A percentile compares a stretch with the other conserved stretches of the same genome.
Conservation (phyloP, 2,797 vertebrate species). For the Myotis pilosus region DNA sequence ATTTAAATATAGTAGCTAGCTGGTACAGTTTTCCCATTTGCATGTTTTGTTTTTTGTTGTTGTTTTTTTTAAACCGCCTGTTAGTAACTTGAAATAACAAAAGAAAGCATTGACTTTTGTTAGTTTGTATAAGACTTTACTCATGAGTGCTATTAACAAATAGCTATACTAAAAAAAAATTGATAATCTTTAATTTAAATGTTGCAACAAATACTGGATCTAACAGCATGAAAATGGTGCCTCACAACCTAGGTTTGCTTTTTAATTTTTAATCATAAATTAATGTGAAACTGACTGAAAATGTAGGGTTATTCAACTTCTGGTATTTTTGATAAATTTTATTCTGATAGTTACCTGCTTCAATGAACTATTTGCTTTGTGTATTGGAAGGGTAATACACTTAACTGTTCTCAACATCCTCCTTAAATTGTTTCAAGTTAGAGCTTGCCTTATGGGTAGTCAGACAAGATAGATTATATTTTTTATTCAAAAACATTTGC, state of each 20-base stretch:
- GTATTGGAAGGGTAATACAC: not conserved
- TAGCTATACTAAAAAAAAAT: conserved; percentile 47
- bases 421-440: conserved; percentile 33
- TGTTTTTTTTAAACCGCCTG: not conserved
- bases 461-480: not conserved
- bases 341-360: not conserved
- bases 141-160: conserved; percentile 43
- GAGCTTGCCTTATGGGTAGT: not conserved
- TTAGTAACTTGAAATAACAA: conserved; percentile 58
- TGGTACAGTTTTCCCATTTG: conserved; percentile 73
- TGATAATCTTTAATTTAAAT: conserved; percentile 58
- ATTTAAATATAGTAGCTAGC: conserved; percentile 80
- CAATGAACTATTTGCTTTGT: not conserved
- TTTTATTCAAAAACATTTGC: conserved; percentile 16
- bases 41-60: not conserved
- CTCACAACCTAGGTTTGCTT: not conserved
- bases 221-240: not conserved
- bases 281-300: not conserved
- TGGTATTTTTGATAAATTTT: not conserved
- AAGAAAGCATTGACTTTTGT: conserved; percentile 35
- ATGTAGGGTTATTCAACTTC: not conserved
- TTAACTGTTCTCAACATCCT: not conserved
- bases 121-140: conserved; percentile 25
- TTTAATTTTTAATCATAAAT: not conserved
- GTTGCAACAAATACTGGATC: not conserved